These are phyloP conservation scores for Pangasius macronema DNA, from an alignment of 2,797 vertebrate genomes.

Conservation along the genomic window DNA sequence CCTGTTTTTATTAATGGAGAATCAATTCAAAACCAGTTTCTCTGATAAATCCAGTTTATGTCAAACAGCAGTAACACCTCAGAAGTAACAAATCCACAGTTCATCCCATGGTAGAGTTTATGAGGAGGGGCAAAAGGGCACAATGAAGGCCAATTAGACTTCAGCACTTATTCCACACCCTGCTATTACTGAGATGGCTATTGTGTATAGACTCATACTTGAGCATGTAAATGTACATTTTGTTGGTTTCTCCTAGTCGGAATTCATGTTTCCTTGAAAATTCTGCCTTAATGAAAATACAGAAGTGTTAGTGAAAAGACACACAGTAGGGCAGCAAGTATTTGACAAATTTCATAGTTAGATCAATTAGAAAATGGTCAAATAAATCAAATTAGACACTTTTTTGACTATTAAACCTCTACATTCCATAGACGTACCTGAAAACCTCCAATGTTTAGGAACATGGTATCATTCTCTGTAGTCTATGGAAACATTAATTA, in stretches of 20 bases:
- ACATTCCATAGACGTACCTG: neutral
- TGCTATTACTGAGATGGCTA: slow-evolving; percentile 2
- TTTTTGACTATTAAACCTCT: neutral
- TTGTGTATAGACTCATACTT: neutral
- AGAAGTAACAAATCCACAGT: neutral
- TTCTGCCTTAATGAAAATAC: neutral
- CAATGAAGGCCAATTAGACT: neutral
- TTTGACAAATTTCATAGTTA: neutral
- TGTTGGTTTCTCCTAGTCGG: neutral
- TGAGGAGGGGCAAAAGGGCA: neutral
- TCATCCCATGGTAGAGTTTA: neutral
- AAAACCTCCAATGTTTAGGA: neutral
- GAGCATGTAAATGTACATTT: neutral
- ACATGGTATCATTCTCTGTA: neutral
- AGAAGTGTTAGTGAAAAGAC: neutral
- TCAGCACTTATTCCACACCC: neutral
- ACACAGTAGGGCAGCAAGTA: neutral
- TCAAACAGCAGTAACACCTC: neutral
- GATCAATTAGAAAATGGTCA: neutral
- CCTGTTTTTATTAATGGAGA: neutral
- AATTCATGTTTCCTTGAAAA: neutral
- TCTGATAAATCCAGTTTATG: neutral
- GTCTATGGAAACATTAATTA: neutral
- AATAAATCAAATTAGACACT: neutral
- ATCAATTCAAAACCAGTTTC: neutral